Evolutionary conservation across 2,888 invertebrate species (phyloP), one percentile per base, ranked within the genome.

Genomic region (Oithona nana): DNA sequence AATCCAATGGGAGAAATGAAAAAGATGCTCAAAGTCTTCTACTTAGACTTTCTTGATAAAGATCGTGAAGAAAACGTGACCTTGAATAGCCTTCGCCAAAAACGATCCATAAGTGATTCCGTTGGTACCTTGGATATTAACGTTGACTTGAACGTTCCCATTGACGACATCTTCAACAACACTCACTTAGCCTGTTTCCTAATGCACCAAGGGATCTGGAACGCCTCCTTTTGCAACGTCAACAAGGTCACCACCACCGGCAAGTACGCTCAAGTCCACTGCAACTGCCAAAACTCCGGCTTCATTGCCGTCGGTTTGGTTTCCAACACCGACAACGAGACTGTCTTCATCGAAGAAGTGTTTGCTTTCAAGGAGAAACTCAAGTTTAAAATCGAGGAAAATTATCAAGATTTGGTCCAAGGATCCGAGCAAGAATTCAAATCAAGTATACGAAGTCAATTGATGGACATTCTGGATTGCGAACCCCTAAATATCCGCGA

Each of bases 251-350:
- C 49, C 13, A 30, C 59, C 48, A 16, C 22, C 11, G 59, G 24
- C 1, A 49, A 59, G 31, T 22, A 22, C 2, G 59, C 59, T 24
- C 16, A 13, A 3, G 59, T 59, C 11, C 31, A 59, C 26, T 59
- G 59, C 28, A 49, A 59, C 59, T 59, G 59, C 48, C n/a, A 22
- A 16, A 24, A 48, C 22, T 22, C 39, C 13, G 59, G 59, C 3
- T 59, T 48, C 26, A 49, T 59, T 13, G 26, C 59, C 28, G 59
- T 59, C 16, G 20, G 22, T 39, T 22, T 59, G 13, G 59, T 59
- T 2, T 20, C 24, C 54, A 24, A 20, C 26, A 26, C 24, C 2
- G 26, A 3, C 54, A 22, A 22, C 50, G 54, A 54, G 3, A 11
- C 16, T 16, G 57, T 57, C 16, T 28, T 16, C n/a, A 13, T 57